Percentiles rank a stretch among this genome's conserved stretches.
Conservation (phyloP, 2,888 invertebrate genomes). For the Tetragonula carbonaria region DNA sequence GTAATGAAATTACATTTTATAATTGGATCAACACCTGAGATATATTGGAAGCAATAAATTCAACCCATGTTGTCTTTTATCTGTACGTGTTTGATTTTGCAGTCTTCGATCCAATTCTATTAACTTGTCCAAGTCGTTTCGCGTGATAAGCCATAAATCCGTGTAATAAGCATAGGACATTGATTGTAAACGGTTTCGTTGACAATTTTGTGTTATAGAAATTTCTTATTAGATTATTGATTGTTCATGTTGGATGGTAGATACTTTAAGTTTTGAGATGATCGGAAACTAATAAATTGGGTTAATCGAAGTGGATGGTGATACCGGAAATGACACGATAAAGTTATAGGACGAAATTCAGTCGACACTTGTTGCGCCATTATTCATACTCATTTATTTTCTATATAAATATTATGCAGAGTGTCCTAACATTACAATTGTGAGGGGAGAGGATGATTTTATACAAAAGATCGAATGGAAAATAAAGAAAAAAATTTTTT, state of each 20-base stretch:
- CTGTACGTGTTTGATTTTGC: conserved; percentile 42
- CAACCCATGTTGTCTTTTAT: conserved; percentile 52
- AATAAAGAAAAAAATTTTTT: too few species aligned
- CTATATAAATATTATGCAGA: neutral
- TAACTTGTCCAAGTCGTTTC: conserved; percentile 71
- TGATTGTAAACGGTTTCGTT: neutral
- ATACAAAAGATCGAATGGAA: too few species aligned
- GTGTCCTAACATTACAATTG: neutral
- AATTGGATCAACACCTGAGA: conserved; percentile 63
- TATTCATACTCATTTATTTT: neutral
- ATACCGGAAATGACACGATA: neutral
- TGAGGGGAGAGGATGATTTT: neutral
- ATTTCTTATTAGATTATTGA: neutral
- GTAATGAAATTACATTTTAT: neutral
- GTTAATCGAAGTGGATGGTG: conserved; percentile 21
- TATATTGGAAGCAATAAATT: conserved; percentile 71
- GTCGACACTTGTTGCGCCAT: conserved; percentile 3
- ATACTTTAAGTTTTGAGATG: conserved; percentile 27
- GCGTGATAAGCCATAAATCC: conserved; percentile 75
- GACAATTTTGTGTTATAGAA: neutral
- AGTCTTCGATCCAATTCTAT: conserved; percentile 68
- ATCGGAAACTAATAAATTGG: conserved; percentile 13
- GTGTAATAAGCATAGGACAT: conserved; percentile 75
- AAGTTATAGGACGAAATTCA: conserved; percentile 31
- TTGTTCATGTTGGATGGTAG: neutral